Percentiles rank a stretch among this genome's conserved stretches.
These are phyloP conservation scores for Brachionus plicatilis DNA, from an alignment of 1,140 invertebrate genomes.

Conservation along the genomic window DNA sequence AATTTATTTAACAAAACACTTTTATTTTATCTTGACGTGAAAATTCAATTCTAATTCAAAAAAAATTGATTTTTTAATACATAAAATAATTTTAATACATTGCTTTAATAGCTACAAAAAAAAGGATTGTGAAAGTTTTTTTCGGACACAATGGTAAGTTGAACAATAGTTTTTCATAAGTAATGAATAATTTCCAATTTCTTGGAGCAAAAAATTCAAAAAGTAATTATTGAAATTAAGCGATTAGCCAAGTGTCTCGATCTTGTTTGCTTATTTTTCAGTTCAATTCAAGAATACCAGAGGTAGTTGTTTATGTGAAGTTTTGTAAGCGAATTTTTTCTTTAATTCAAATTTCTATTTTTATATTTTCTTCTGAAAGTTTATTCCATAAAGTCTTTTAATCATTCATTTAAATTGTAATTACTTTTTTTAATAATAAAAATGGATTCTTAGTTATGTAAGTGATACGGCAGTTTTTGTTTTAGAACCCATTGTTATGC, in stretches of 20 bases:
- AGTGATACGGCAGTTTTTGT: not conserved
- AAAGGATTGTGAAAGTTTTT: not conserved
- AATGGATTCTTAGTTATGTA: not conserved
- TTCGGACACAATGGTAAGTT: not conserved
- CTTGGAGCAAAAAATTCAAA: not conserved
- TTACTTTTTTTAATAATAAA: not conserved
- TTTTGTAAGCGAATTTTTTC: not conserved
- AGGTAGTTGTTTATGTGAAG: not conserved
- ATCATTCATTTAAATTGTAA: not conserved
- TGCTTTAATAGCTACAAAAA: not conserved
- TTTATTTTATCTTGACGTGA: too few relatives aligned
- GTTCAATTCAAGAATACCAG: not conserved
- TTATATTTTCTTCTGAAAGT: not conserved
- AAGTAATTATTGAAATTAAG: not conserved
- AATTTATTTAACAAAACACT: too few relatives aligned
- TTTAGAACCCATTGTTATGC: not conserved
- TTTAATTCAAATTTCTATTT: not conserved
- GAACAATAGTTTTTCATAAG: not conserved
- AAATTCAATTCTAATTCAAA: too few relatives aligned
- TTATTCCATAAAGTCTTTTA: not conserved
- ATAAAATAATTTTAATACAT: too few relatives aligned
- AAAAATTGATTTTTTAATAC: too few relatives aligned
- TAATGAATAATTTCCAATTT: not conserved
- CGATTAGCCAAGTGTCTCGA: not conserved
- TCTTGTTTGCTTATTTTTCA: not conserved